Evolutionary conservation across 2,797 vertebrate genomes (phyloP).

Genomic region (Gadopsis marmoratus): DNA sequence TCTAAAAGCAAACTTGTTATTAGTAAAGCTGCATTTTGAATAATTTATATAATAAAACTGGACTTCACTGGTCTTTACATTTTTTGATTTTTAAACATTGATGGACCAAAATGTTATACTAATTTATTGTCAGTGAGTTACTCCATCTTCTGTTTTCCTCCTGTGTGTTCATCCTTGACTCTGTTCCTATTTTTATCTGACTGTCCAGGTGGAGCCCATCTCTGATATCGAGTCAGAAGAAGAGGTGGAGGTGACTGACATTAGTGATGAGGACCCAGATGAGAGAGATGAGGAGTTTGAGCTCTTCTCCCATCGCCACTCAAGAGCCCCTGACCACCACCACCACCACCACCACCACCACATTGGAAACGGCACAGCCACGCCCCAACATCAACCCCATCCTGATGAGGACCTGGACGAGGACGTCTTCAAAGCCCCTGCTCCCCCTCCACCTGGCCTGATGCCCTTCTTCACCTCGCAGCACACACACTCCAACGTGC

Average conservation of each 20-base stretch:
- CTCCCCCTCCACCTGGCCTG: constrained; percentile 82
- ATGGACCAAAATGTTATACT: not conserved
- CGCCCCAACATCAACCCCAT: constrained; percentile 53
- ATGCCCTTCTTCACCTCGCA: constrained; percentile 77
- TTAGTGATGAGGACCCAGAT: constrained; percentile 90
- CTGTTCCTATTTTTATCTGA: not conserved
- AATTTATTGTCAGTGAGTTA: not conserved
- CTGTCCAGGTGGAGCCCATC: constrained; percentile 90
- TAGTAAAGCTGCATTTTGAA: not conserved
- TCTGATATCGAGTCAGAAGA: constrained; percentile 92
- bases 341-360: constrained; percentile 64
- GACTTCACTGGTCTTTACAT: not conserved
- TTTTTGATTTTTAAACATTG: not conserved
- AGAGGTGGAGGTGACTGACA: constrained; percentile 93
- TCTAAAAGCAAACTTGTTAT: not conserved
- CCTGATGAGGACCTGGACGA: constrained; percentile 90
- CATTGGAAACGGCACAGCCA: constrained; percentile 74
- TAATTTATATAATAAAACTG: not conserved
- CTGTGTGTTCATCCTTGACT: constrained; percentile 5
- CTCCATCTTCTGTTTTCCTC: not conserved
- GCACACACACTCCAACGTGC: constrained; percentile 57
- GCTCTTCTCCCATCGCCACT: constrained; percentile 73
- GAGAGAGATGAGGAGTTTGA: constrained; percentile 88
- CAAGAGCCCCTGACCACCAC: constrained; percentile 60
- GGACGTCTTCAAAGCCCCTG: constrained; percentile 93